These are phyloP conservation scores for Zeuzera pyrina DNA, from an alignment of 2,888 invertebrate genomes.

Conservation along the genomic window DNA sequence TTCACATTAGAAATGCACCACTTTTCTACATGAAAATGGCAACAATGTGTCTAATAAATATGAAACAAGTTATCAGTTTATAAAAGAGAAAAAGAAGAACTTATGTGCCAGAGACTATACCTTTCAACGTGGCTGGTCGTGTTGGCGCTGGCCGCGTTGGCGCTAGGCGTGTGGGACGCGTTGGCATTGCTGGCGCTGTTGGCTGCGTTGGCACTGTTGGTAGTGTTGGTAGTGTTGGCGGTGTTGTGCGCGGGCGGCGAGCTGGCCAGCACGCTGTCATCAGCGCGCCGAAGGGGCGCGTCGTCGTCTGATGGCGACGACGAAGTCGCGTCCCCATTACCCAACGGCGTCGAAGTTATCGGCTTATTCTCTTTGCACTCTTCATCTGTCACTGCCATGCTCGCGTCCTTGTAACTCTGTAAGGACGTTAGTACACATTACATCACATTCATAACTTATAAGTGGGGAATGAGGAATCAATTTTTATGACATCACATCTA, in stretches of 20 bases:
- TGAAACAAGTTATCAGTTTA: no score
- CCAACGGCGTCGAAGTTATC: slow-evolving; percentile 58
- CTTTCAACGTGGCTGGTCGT: slow-evolving; percentile 1
- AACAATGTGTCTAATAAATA: no score
- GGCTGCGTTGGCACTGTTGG: slow-evolving; percentile 4
- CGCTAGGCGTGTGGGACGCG: neutral
- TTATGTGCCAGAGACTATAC: no score
- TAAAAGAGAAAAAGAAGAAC: no score
- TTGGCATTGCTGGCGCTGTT: neutral
- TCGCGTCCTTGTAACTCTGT: slow-evolving; percentile 48
- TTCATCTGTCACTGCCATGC: slow-evolving; percentile 55
- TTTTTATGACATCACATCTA: no score
- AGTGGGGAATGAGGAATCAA: no score
- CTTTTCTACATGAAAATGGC: no score
- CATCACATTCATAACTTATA: no score
- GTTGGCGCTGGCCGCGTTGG: neutral
- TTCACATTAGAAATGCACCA: no score
- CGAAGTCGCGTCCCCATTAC: slow-evolving; percentile 42
- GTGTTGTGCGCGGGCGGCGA: slow-evolving; percentile 25
- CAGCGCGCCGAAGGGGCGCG: slow-evolving; percentile 47
- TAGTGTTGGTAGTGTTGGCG: slow-evolving; percentile 26
- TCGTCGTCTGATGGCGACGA: slow-evolving; percentile 54
- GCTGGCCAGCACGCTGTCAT: no score
- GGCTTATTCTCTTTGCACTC: slow-evolving; percentile 69
- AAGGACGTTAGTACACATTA: no score